Conservation (phyloP, 1,140 invertebrate species). For the Drosophila suzukii region DNA sequence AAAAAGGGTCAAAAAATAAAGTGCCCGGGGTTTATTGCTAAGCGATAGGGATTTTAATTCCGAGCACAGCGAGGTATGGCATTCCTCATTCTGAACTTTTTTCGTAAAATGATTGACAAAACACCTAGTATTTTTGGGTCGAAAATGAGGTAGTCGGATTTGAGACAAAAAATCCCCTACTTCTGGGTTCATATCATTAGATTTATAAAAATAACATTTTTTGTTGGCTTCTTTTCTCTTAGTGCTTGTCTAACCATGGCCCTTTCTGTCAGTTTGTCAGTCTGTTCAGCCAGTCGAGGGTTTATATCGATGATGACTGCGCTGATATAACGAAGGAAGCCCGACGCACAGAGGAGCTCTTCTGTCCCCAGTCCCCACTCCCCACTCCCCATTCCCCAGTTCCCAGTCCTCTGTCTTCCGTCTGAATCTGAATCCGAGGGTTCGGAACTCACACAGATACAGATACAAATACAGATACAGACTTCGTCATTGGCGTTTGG, state of each 20-base stretch:
- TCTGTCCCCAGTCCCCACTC: conserved; percentile 17
- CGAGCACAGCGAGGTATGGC: too few relatives aligned
- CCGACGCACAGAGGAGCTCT: conserved; percentile 22
- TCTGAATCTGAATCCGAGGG: conserved; percentile 41
- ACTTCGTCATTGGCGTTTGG: conserved; percentile 65
- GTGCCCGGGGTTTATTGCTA: too few relatives aligned
- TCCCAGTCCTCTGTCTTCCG: conserved; percentile 19
- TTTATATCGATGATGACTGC: conserved; percentile 81
- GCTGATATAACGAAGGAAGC: conserved; percentile 69
- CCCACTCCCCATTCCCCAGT: conserved; percentile 4
- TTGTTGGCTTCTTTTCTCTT: neutral
- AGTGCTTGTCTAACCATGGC: conserved; percentile 21
- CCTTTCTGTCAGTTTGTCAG: conserved; percentile 52
- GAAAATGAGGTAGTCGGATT: too few relatives aligned
- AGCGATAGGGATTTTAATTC: too few relatives aligned
- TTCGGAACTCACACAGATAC: conserved; percentile 35
- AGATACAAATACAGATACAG: conserved; percentile 23
- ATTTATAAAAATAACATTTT: too few relatives aligned
- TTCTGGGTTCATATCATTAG: too few relatives aligned
- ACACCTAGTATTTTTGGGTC: too few relatives aligned
- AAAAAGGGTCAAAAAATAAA: too few relatives aligned
- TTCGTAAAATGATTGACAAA: too few relatives aligned
- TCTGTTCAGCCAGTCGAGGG: conserved; percentile 56
- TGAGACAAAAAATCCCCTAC: too few relatives aligned
- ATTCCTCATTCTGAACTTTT: too few relatives aligned